Conservation (phyloP, 2,888 invertebrate genomes). For the Rutpela maculata region DNA sequence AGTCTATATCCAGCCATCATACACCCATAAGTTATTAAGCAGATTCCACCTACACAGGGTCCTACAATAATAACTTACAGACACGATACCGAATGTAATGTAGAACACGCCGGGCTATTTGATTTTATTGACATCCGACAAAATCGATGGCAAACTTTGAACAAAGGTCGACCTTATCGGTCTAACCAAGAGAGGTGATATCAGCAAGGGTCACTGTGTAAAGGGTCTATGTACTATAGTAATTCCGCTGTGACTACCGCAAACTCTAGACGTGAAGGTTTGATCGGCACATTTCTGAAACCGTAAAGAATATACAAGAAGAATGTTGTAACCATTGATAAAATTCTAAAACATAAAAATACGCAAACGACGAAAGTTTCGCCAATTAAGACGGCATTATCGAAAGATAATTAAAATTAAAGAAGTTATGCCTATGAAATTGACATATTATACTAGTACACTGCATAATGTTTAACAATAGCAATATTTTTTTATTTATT, state of each 20-base stretch:
- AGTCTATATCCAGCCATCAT: neutral
- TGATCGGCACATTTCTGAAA: no score
- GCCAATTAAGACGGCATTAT: no score
- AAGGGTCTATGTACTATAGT: neutral
- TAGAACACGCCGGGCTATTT: conserved; percentile 4
- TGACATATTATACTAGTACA: no score
- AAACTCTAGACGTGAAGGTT: no score
- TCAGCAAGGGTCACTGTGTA: conserved; percentile 15
- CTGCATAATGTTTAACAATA: no score
- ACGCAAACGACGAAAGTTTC: no score
- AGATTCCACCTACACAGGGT: conserved; percentile 20
- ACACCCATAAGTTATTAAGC: conserved; percentile 15
- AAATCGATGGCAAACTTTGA: conserved; percentile 22
- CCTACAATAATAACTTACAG: neutral
- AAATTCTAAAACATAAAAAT: no score
- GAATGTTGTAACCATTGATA: no score
- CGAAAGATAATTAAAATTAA: no score
- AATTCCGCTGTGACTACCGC: neutral
- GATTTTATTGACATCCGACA: conserved; percentile 16
- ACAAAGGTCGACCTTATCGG: conserved; percentile 29
- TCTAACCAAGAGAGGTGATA: conserved; percentile 17
- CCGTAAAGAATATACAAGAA: no score
- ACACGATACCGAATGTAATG: neutral
- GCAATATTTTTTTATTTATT: no score
- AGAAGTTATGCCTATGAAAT: no score